These are phyloP conservation scores for Poeciliopsis gracilis DNA, from an alignment of 2,797 vertebrate genomes.

Conservation along the genomic window DNA sequence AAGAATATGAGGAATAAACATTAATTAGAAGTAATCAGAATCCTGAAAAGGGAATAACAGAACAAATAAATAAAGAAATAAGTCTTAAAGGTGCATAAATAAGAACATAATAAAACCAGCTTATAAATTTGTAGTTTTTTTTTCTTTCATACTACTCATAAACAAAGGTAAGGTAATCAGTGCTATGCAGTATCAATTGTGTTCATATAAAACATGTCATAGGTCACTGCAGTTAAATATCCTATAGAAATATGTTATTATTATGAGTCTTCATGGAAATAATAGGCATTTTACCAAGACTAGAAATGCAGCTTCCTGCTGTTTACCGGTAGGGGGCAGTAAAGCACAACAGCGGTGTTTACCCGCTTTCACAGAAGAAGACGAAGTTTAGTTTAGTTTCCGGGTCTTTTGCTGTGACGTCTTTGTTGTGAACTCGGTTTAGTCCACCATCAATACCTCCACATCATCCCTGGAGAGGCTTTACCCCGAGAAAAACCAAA, in stretches of 20 bases:
- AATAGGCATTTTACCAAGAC: neutral
- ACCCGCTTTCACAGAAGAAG: neutral
- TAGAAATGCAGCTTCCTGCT: neutral
- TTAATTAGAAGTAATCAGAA: neutral
- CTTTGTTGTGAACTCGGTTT: slow-evolving; percentile 45
- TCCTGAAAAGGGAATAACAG: neutral
- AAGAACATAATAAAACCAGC: neutral
- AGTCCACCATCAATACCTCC: neutral
- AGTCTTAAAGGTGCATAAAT: neutral
- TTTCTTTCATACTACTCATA: neutral
- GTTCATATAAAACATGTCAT: neutral
- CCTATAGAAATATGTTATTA: neutral
- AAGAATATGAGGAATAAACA: neutral
- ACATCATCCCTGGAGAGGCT: slow-evolving; percentile 3
- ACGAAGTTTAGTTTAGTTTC: slow-evolving; percentile 21
- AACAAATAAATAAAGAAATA: neutral
- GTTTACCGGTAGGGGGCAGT: neutral
- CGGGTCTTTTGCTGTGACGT: slow-evolving; percentile 31
- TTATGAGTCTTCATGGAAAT: neutral
- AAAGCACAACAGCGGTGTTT: neutral
- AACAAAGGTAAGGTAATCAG: neutral
- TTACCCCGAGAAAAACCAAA: neutral
- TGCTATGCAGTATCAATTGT: neutral
- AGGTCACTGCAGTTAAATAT: neutral
- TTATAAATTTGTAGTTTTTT: neutral